A percentile compares a stretch with the other conserved stretches of the same genome.
Evolutionary conservation across 2,888 invertebrate species (phyloP).

Genomic region (Abrostola triplasia): DNA sequence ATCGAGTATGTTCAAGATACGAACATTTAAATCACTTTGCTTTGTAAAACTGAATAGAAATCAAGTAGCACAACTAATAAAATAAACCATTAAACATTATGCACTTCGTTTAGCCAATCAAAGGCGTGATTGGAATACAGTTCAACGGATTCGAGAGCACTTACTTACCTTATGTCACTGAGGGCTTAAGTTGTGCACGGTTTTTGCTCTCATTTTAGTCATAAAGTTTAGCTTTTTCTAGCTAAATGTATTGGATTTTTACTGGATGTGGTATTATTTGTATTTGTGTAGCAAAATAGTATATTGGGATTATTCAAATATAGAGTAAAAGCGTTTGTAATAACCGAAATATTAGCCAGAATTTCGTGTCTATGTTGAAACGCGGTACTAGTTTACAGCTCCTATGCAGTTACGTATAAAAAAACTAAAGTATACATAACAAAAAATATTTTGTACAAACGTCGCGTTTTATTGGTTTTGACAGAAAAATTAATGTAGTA

Average conservation of each 20-base stretch:
- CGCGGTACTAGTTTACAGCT: too few species aligned
- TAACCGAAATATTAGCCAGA: slow-evolving; percentile 4
- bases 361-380: too few species aligned
- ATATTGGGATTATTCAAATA: too few species aligned
- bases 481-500: too few species aligned
- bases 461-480: too few species aligned
- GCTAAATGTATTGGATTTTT: slow-evolving; percentile 10
- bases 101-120: slow-evolving; percentile 58
- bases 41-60: background rate
- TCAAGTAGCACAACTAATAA: slow-evolving; percentile 11
- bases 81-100: slow-evolving; percentile 12
- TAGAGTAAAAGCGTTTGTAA: background rate
- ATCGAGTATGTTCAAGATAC: too few species aligned
- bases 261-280: slow-evolving; percentile 9
- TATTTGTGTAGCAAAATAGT: too few species aligned
- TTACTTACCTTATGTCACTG: slow-evolving; percentile 44
- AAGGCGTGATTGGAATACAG: slow-evolving; percentile 56
- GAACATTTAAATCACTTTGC: too few species aligned
- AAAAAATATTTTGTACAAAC: too few species aligned
- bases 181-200: slow-evolving; percentile 26
- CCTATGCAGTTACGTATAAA: too few species aligned
- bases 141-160: slow-evolving; percentile 56
- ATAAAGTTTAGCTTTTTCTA: background rate
- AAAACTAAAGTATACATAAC: too few species aligned
- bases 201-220: slow-evolving; percentile 19